Conservation (phyloP, 1,140 invertebrate species). For the Drosophila albomicans region DNA sequence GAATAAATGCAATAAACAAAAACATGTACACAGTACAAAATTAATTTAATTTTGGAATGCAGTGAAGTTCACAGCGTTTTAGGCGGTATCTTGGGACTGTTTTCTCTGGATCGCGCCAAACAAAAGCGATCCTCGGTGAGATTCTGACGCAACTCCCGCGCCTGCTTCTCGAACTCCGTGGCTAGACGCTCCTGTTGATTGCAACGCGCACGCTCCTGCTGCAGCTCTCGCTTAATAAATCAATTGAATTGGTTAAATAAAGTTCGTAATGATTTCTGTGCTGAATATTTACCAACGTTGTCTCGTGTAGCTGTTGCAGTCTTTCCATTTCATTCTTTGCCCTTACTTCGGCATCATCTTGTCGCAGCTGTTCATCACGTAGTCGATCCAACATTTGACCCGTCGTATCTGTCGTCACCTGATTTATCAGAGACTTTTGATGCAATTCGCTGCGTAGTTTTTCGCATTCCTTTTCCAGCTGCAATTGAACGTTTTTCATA, state of each 20-base stretch:
- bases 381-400: slow-evolving; percentile 63
- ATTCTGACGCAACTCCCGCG: slow-evolving; percentile 67
- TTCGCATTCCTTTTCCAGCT: slow-evolving; percentile 61
- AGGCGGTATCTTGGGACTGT: slow-evolving; percentile 51
- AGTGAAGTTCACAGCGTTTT: slow-evolving; percentile 48
- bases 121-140: slow-evolving; percentile 76
- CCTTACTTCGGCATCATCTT: slow-evolving; percentile 57
- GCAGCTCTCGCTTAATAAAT: slow-evolving; percentile 53
- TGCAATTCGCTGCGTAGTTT: slow-evolving; percentile 65
- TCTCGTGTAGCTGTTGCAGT: slow-evolving; percentile 53
- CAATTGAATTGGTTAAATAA: background rate
- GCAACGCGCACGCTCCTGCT: slow-evolving; percentile 62
- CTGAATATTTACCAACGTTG: slow-evolving; percentile 58
- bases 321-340: slow-evolving; percentile 68
- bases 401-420: slow-evolving; percentile 65
- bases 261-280: background rate
- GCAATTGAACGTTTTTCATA: background rate
- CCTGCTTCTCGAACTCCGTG: slow-evolving; percentile 65
- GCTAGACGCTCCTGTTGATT: slow-evolving; percentile 65
- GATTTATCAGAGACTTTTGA: slow-evolving; percentile 48
- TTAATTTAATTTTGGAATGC: background rate
- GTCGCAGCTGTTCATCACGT: slow-evolving; percentile 67
- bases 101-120: slow-evolving; percentile 55
- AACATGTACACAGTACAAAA: slow-evolving; percentile 38
- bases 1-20: slow-evolving; percentile 23